Evolutionary conservation across 2,888 invertebrate genomes (phyloP).

Genomic region (Mechanitis messenoides): DNA sequence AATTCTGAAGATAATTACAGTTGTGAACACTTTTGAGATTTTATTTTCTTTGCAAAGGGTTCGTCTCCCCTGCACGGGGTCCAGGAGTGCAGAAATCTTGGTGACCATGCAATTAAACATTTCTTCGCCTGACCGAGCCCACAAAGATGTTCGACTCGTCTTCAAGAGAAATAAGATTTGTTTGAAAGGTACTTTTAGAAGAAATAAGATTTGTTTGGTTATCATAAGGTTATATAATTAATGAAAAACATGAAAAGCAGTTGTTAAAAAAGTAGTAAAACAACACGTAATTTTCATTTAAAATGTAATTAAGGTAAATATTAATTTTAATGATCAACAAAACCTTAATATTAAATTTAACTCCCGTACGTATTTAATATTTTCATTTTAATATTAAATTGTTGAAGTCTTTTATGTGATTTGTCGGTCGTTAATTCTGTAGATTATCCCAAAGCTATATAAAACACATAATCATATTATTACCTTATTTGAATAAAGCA

Average conservation of each 20-base stretch:
- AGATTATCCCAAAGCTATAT: conserved; percentile 2
- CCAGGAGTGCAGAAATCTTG: conserved; percentile 87
- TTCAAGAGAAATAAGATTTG: conserved; percentile 93
- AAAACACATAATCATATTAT: conserved; percentile 2
- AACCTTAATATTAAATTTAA: no score
- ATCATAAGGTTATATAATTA: no score
- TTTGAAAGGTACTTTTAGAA: conserved; percentile 79
- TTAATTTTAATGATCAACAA: no score
- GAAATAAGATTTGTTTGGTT: no score
- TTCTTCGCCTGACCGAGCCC: conserved; percentile 81
- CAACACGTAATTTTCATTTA: no score
- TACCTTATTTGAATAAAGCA: conserved; percentile 5
- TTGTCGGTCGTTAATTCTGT: background rate
- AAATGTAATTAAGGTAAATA: no score
- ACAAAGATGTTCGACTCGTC: conserved; percentile 83
- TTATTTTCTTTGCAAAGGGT: conserved; percentile 58
- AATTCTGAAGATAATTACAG: no score
- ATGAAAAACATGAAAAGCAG: no score
- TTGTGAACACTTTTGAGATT: no score
- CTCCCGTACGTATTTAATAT: no score
- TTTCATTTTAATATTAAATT: background rate
- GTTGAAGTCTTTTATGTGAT: no score
- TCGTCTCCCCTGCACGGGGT: conserved; percentile 88
- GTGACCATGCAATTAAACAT: conserved; percentile 89
- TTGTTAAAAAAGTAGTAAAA: no score